Evolutionary conservation across 2,888 invertebrate species (phyloP).

Genomic region (Hirtodrosophila confusa): DNA sequence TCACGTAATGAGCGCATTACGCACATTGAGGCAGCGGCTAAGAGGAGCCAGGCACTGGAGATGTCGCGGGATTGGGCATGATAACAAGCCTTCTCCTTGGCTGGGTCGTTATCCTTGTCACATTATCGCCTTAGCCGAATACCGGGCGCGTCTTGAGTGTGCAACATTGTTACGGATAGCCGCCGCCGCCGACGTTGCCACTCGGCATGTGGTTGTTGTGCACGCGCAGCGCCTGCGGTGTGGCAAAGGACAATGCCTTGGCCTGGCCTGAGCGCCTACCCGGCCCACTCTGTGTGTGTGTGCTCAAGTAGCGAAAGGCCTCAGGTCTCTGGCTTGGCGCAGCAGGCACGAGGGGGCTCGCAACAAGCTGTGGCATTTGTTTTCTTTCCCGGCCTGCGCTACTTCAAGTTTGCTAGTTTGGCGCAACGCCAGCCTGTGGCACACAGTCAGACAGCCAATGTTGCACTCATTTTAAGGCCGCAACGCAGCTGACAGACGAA

Average conservation of each 20-base stretch:
- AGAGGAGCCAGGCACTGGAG: constrained; percentile 5
- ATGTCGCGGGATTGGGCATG: constrained; percentile 38
- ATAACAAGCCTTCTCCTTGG: constrained; percentile 56
- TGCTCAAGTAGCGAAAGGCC: constrained; percentile 78
- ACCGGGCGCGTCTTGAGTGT: constrained; percentile 70
- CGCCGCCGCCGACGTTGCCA: constrained; percentile 24
- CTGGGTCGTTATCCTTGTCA: constrained; percentile 78
- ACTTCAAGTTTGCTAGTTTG: constrained; percentile 65
- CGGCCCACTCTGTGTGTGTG: constrained; percentile 41
- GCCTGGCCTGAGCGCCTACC: constrained; percentile 5
- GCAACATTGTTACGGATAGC: constrained; percentile 75
- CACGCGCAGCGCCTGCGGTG: constrained; percentile 70
- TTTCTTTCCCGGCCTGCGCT: constrained; percentile 35
- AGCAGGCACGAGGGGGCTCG: constrained; percentile 16
- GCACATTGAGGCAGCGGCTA: constrained; percentile 45
- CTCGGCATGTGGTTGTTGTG: constrained; percentile 59
- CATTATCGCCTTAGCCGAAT: constrained; percentile 77
- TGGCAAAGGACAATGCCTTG: constrained; percentile 61
- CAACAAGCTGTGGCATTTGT: constrained; percentile 60
- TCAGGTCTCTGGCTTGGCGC: constrained; percentile 59
- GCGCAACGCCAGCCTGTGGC: constrained; percentile 68
- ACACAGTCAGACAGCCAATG: constrained; percentile 65
- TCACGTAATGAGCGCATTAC: constrained; percentile 79
- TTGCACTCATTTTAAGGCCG: constrained; percentile 76
- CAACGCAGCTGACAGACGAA: constrained; percentile 65